Percentiles rank a stretch among this genome's conserved stretches.
These are phyloP conservation scores for Ardeotis arabs DNA, from an alignment of 2,113 vertebrate genomes.

Conservation along the genomic window DNA sequence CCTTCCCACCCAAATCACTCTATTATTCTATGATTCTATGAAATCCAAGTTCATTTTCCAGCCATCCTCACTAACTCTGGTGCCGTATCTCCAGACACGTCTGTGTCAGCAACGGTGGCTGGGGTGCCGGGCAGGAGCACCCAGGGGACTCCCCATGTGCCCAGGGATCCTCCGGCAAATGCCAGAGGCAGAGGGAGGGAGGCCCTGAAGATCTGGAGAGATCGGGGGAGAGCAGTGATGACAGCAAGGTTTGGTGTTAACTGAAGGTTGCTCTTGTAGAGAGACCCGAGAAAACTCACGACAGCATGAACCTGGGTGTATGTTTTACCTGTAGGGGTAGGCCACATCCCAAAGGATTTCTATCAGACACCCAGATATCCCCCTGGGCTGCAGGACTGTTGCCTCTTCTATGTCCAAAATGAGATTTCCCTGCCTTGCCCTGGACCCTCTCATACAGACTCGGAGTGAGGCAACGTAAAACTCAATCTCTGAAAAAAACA, in stretches of 20 bases:
- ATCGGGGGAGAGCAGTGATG: neutral
- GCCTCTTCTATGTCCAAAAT: neutral
- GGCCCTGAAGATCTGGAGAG: neutral
- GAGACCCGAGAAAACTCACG: neutral
- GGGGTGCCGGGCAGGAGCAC: neutral
- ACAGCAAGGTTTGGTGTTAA: neutral
- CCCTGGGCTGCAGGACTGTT: neutral
- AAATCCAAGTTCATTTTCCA: neutral
- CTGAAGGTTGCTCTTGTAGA: neutral
- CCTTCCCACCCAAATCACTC: too few species aligned
- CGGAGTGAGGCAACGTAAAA: neutral
- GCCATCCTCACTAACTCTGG: neutral
- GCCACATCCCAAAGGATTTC: neutral
- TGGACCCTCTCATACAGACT: neutral
- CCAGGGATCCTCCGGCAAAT: neutral
- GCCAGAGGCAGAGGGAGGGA: neutral
- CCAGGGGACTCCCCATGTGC: neutral
- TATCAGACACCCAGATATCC: neutral
- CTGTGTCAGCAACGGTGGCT: accelerated
- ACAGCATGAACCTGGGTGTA: neutral
- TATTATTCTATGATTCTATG: too few species aligned
- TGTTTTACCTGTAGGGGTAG: neutral
- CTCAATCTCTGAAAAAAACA: neutral
- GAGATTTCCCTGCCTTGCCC: neutral
- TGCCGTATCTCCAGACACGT: neutral